A percentile compares a stretch with the other conserved stretches of the same genome.
These are phyloP conservation scores for Eugnorisma glareosa DNA, from an alignment of 2,888 invertebrate species.

Conservation along the genomic window DNA sequence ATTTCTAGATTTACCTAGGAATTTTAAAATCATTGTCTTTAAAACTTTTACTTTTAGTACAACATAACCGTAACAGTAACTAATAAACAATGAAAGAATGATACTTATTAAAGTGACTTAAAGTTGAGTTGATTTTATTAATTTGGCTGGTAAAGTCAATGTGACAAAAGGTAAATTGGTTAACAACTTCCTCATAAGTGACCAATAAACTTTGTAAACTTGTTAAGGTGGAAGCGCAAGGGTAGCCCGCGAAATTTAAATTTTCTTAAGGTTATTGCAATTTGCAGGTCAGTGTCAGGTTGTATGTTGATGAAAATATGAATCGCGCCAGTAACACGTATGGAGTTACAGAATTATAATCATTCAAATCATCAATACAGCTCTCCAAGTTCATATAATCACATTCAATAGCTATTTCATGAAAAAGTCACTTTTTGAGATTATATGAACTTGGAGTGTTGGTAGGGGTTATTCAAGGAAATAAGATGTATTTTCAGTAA, in stretches of 20 bases:
- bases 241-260: too few species aligned
- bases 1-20: not conserved
- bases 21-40: not conserved
- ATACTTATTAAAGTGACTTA: not conserved
- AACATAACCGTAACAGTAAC: not conserved
- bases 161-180: constrained; percentile 16
- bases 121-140: not conserved
- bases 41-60: not conserved
- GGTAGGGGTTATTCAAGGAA: not conserved
- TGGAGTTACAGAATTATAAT: too few species aligned
- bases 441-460: too few species aligned
- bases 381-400: too few species aligned
- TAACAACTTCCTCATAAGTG: constrained; percentile 32
- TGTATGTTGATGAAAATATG: too few species aligned
- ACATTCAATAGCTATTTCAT: too few species aligned
- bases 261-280: too few species aligned
- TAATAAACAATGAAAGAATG: not conserved
- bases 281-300: too few species aligned
- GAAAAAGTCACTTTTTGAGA: too few species aligned
- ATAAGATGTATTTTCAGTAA: not conserved
- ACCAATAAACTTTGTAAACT: constrained; percentile 1
- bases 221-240: too few species aligned
- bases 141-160: not conserved
- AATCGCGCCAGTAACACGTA: too few species aligned
- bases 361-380: too few species aligned